phyloP scores from a whole-genome alignment of 37 sponge, comb jelly and placozoan species.

The Bolinopsis microptera region DNA sequence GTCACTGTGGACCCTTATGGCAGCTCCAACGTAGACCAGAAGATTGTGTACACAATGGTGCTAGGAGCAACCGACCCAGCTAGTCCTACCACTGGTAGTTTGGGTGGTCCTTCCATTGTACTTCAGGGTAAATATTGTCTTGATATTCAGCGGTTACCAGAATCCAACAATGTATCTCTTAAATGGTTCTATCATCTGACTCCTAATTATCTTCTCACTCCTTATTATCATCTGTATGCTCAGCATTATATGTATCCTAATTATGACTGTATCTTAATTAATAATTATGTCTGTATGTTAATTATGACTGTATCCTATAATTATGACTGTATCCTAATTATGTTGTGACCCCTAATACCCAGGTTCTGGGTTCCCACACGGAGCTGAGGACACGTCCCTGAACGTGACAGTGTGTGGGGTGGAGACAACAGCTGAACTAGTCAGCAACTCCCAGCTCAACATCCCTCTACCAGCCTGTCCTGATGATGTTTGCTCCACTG shows the following conservation, averaged over 20 bases:
- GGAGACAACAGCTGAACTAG: neutral
- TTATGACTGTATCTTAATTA: too few relatives aligned
- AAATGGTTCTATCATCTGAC: too few relatives aligned
- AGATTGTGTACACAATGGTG: neutral
- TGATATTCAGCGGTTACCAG: too few relatives aligned
- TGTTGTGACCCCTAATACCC: neutral
- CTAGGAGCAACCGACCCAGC: neutral
- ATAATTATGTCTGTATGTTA: too few relatives aligned
- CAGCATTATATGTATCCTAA: too few relatives aligned
- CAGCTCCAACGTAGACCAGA: neutral
- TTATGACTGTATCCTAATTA: too few relatives aligned
- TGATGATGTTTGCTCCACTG: neutral
- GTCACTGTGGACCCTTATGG: neutral
- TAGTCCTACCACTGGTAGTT: neutral
- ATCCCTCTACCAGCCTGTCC: neutral
- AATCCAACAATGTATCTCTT: too few relatives aligned
- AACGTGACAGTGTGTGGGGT: slow-evolving; percentile 10
- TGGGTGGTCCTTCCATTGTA: slow-evolving; percentile 40
- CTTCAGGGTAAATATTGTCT: neutral
- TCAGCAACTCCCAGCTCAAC: neutral
- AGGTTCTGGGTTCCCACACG: neutral
- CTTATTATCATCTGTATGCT: too few relatives aligned
- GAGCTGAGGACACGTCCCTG: neutral
- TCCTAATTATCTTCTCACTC: too few relatives aligned
- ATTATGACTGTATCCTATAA: too few relatives aligned